A percentile compares a stretch with the other conserved stretches of the same genome.
Evolutionary conservation across 2,113 vertebrate genomes (phyloP).

Genomic region (Orthonyx spaldingii): DNA sequence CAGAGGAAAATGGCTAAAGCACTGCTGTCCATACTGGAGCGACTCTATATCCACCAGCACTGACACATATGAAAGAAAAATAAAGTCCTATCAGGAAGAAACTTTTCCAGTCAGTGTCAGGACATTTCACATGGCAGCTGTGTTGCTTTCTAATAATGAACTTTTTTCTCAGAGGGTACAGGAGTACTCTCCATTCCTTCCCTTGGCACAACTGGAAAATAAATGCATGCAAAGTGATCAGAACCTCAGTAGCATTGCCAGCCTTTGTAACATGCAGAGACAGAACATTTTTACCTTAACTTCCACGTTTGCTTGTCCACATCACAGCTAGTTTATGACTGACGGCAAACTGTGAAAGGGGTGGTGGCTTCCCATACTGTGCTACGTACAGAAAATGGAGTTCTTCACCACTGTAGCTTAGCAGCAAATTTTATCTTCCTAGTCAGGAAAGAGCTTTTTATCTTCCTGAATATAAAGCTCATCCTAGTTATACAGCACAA

Average conservation of each 20-base stretch:
- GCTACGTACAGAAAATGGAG: not conserved
- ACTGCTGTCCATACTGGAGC: not conserved
- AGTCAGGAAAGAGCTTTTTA: not conserved
- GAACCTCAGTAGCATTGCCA: not conserved
- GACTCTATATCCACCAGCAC: not conserved
- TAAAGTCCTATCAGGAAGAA: not conserved
- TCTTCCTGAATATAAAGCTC: not conserved
- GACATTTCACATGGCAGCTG: not conserved
- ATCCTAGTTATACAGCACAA: not conserved
- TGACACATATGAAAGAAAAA: not conserved
- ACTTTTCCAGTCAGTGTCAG: not conserved
- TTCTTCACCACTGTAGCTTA: not conserved
- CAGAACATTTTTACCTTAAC: not conserved
- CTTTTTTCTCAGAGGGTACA: not conserved
- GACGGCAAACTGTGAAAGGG: not conserved
- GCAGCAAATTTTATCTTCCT: not conserved
- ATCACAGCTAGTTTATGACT: not conserved
- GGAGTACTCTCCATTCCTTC: not conserved
- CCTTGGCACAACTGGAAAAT: not conserved
- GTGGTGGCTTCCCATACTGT: not conserved
- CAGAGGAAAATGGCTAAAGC: not conserved
- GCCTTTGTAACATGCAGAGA: not conserved
- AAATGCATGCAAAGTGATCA: not conserved
- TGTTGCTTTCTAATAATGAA: not conserved
- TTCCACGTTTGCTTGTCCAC: not conserved